Percentiles rank a stretch among this genome's conserved stretches.
phyloP scores from a whole-genome alignment of 2,888 invertebrate species.

The Heliconius erato region DNA sequence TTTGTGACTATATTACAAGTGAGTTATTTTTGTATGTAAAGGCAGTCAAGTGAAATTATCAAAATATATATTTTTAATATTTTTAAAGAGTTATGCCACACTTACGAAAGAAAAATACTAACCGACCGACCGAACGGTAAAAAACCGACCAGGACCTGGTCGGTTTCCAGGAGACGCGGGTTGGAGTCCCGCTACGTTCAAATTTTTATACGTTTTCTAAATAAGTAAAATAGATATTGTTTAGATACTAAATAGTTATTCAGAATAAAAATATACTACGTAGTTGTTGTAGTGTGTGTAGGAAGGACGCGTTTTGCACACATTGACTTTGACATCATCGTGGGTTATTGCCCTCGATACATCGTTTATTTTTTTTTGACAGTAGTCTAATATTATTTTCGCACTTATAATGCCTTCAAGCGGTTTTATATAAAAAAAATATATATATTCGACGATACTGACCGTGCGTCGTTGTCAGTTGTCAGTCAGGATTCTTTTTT shows the following conservation, averaged over 20 bases:
- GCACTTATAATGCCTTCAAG: neutral
- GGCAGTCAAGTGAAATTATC: neutral
- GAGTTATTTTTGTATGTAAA: neutral
- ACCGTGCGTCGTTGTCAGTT: neutral
- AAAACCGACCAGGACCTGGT: too few species aligned
- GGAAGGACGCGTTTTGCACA: conserved; percentile 2
- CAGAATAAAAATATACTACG: too few species aligned
- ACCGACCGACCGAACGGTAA: too few species aligned
- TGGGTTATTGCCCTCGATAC: conserved; percentile 36
- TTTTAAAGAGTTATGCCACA: too few species aligned
- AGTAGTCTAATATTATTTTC: conserved; percentile 2
- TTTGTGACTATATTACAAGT: neutral
- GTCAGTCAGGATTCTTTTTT: neutral
- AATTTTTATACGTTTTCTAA: too few species aligned
- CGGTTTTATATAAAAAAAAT: neutral
- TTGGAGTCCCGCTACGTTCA: too few species aligned
- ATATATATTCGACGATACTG: neutral
- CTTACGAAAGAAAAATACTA: too few species aligned
- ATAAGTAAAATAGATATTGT: too few species aligned
- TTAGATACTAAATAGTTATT: neutral
- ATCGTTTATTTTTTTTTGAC: conserved; percentile 33
- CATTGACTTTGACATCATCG: conserved; percentile 34
- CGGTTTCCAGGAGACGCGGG: too few species aligned
- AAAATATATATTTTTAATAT: neutral
- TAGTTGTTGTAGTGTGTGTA: neutral